Evolutionary conservation across 1,140 invertebrate genomes (phyloP).

Genomic region (Macrobrachium rosenbergii): DNA sequence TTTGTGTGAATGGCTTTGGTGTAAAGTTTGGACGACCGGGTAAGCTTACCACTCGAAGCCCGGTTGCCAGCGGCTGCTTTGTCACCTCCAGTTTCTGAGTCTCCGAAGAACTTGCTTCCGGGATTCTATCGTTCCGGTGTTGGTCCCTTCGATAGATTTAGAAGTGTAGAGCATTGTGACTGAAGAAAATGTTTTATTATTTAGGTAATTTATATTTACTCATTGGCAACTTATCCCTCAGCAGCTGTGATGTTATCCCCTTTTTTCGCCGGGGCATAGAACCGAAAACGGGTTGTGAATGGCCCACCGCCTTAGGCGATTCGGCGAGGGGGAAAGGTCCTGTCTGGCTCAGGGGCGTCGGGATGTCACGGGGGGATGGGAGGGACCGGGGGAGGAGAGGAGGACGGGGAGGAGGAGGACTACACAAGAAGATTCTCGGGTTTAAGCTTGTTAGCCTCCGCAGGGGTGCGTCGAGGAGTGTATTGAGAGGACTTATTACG

Average conservation of each 20-base stretch:
- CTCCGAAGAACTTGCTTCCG: no score
- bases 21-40: slow-evolving; percentile 56
- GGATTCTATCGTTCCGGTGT: no score
- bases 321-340: slow-evolving; percentile 2
- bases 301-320: slow-evolving; percentile 26
- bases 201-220: no score
- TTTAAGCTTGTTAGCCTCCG: slow-evolving; percentile 60
- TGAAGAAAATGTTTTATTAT: no score
- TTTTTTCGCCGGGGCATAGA: slow-evolving; percentile 31
- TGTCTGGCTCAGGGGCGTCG: background rate
- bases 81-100: no score
- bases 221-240: background rate
- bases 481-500: slow-evolving; percentile 54
- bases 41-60: slow-evolving; percentile 42
- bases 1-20: slow-evolving; percentile 57
- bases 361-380: background rate
- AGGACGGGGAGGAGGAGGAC: background rate
- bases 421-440: slow-evolving; percentile 49
- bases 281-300: slow-evolving; percentile 61
- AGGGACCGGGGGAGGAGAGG: background rate
- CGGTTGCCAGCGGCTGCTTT: background rate
- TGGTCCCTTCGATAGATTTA: no score
- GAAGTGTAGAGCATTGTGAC: no score
- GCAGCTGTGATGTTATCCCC: slow-evolving; percentile 57
- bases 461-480: slow-evolving; percentile 4